Evolutionary conservation across 2,113 vertebrate genomes (phyloP).

Genomic region (Triplophysa siluroides): DNA sequence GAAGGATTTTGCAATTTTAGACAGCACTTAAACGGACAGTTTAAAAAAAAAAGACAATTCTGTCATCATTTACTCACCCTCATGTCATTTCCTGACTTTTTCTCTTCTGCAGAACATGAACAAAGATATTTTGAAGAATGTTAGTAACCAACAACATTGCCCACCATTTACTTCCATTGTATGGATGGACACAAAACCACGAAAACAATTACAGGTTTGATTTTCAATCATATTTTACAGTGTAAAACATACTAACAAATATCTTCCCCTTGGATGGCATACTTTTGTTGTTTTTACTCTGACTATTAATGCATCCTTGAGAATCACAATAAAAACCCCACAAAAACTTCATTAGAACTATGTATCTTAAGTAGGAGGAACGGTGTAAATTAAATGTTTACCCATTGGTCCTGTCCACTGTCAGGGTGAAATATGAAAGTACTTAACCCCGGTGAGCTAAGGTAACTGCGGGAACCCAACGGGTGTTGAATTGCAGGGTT

Average conservation of each 20-base stretch:
- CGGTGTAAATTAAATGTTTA: conserved; percentile 60
- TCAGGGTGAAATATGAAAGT: conserved; percentile 72
- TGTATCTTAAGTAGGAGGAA: conserved; percentile 16
- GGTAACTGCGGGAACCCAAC: conserved; percentile 50
- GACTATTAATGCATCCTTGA: background rate
- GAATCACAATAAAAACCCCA: background rate
- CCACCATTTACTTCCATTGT: too few species aligned
- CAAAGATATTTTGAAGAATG: too few species aligned
- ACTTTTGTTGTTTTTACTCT: conserved; percentile 3
- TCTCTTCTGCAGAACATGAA: too few species aligned
- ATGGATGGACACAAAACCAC: too few species aligned
- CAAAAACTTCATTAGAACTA: conserved; percentile 45
- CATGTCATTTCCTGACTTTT: too few species aligned
- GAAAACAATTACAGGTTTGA: background rate
- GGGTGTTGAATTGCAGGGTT: conserved; percentile 65
- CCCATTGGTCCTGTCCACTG: conserved; percentile 58
- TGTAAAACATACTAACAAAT: background rate
- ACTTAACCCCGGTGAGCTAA: conserved; percentile 63
- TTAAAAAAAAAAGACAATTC: too few species aligned
- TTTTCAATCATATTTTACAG: background rate
- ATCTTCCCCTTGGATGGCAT: background rate
- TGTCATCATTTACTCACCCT: too few species aligned
- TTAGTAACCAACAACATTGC: too few species aligned
- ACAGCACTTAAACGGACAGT: too few species aligned
- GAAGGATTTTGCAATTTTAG: background rate